phyloP scores from a whole-genome alignment of 2,888 invertebrate species.

The Sturmia bella region DNA sequence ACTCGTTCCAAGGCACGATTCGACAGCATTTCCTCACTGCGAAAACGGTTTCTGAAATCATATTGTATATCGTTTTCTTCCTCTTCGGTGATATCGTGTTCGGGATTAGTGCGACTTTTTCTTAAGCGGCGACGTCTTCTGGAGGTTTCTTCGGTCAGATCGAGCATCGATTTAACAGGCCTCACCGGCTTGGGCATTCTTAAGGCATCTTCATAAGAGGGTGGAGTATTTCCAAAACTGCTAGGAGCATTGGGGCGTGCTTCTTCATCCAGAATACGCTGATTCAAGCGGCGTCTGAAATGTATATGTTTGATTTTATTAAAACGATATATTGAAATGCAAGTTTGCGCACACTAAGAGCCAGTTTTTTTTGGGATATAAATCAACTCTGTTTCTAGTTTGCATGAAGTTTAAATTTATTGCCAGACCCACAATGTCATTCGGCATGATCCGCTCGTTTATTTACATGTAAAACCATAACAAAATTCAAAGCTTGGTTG shows the following conservation, averaged over 20 bases:
- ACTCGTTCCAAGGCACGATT: conserved; percentile 79
- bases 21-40: conserved; percentile 80
- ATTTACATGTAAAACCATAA: too few relatives aligned
- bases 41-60: conserved; percentile 77
- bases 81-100: conserved; percentile 73
- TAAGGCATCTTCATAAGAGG: conserved; percentile 90
- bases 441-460: too few relatives aligned
- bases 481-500: too few relatives aligned
- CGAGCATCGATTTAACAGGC: conserved; percentile 84
- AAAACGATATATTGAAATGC: too few relatives aligned
- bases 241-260: conserved; percentile 84
- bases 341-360: too few relatives aligned
- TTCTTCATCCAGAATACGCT: conserved; percentile 83
- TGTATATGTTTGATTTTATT: too few relatives aligned
- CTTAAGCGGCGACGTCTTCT: conserved; percentile 77
- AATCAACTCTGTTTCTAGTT: too few relatives aligned
- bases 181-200: conserved; percentile 87
- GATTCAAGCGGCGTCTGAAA: conserved; percentile 82
- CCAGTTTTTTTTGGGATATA: too few relatives aligned
- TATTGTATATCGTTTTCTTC: conserved; percentile 75
- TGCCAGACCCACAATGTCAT: too few relatives aligned
- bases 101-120: conserved; percentile 73
- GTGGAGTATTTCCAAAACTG: conserved; percentile 86
- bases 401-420: too few relatives aligned
- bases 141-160: conserved; percentile 82